A percentile compares a stretch with the other conserved stretches of the same genome.
These are phyloP conservation scores for Caenorhabditis latens DNA, from an alignment of 1,140 invertebrate species.

Conservation along the genomic window DNA sequence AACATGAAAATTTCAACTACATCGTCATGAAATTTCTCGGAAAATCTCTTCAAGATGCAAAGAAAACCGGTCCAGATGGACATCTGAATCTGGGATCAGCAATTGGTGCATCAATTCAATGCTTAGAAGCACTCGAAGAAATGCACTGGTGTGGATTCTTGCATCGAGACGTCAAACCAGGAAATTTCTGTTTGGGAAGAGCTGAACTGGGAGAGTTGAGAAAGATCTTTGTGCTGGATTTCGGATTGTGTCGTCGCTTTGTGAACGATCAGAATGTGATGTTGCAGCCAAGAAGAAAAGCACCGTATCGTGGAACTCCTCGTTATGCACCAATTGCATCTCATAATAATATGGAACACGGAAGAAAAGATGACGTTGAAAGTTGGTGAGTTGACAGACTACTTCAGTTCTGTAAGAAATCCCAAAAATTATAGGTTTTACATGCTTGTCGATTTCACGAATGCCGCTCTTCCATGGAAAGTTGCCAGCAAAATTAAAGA, in stretches of 20 bases:
- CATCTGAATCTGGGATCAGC: constrained; percentile 66
- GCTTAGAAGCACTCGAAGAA: constrained; percentile 68
- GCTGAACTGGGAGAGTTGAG: constrained; percentile 67
- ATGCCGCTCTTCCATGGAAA: constrained; percentile 67
- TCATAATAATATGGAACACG: constrained; percentile 61
- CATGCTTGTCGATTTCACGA: constrained; percentile 65
- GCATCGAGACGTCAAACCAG: constrained; percentile 70
- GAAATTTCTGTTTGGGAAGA: constrained; percentile 68
- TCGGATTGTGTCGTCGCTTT: constrained; percentile 68
- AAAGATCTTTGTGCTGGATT: constrained; percentile 70
- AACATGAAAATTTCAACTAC: constrained; percentile 61
- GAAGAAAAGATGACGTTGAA: constrained; percentile 66
- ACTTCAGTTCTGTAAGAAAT: no score
- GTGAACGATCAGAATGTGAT: constrained; percentile 59
- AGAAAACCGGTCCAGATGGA: constrained; percentile 61
- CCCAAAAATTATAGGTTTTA: constrained; percentile 56
- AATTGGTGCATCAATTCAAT: constrained; percentile 66
- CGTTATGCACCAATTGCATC: constrained; percentile 65
- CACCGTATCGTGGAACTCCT: constrained; percentile 62
- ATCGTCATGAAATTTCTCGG: constrained; percentile 66
- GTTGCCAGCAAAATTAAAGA: constrained; percentile 54
- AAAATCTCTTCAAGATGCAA: constrained; percentile 59
- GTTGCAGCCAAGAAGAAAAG: constrained; percentile 55
- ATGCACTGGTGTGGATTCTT: constrained; percentile 66
- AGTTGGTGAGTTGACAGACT: constrained; percentile 11